phyloP scores from a whole-genome alignment of 2,113 vertebrate genomes.

The Malurus melanocephalus region DNA sequence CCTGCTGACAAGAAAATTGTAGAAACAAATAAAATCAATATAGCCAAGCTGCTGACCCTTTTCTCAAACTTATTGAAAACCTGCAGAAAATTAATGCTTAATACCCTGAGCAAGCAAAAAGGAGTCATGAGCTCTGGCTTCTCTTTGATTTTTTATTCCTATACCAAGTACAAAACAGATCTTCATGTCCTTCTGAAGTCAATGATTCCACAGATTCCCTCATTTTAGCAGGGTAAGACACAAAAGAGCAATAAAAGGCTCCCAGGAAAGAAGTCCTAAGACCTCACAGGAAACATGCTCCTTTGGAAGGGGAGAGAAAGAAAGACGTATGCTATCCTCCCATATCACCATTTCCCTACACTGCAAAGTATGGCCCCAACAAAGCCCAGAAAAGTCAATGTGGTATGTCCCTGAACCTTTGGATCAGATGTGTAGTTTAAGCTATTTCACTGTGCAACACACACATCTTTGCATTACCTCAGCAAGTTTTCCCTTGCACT shows the following conservation, averaged over 20 bases:
- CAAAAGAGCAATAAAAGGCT: neutral
- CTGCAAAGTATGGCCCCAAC: neutral
- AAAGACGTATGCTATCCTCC: neutral
- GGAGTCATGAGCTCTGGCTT: neutral
- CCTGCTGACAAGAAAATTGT: neutral
- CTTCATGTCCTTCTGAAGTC: neutral
- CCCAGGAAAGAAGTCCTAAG: neutral
- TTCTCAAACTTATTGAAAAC: neutral
- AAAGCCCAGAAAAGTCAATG: neutral
- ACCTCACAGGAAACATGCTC: neutral
- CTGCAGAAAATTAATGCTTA: neutral
- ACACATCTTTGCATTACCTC: neutral
- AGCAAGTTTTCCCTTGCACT: neutral
- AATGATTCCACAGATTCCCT: neutral
- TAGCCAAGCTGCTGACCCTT: neutral
- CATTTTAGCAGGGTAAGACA: neutral
- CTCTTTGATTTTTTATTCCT: neutral
- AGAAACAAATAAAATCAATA: neutral
- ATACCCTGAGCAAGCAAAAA: neutral
- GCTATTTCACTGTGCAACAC: neutral
- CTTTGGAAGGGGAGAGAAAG: neutral
- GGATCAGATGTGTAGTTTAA: neutral
- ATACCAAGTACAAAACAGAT: neutral
- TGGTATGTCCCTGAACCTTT: neutral
- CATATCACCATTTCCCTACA: neutral